phyloP scores from a whole-genome alignment of 2,113 vertebrate genomes.

The Catharus minimus region DNA sequence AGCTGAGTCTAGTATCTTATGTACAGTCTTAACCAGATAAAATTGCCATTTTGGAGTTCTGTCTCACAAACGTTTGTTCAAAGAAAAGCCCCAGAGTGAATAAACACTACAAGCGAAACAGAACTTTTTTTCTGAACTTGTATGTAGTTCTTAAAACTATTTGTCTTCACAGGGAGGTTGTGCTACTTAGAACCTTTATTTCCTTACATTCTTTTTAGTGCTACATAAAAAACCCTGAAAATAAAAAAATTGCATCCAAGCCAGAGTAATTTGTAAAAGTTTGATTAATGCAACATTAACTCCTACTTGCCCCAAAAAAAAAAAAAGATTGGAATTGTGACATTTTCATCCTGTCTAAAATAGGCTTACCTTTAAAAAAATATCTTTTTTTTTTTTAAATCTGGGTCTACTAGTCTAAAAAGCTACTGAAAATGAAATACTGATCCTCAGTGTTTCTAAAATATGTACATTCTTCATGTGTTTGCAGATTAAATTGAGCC shows the following conservation, averaged over 20 bases:
- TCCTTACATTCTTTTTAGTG: constrained; percentile 35
- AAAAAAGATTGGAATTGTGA: not conserved
- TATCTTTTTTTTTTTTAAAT: not conserved
- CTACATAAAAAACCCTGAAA: constrained; percentile 49
- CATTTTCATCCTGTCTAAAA: not conserved
- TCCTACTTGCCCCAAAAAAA: not conserved
- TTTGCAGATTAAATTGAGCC: not conserved
- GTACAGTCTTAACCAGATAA: not conserved
- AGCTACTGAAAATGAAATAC: not conserved
- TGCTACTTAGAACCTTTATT: constrained; percentile 53
- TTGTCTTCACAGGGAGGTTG: not conserved
- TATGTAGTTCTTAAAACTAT: not conserved
- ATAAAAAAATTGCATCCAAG: constrained; percentile 14
- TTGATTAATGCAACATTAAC: constrained; percentile 3
- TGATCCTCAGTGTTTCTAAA: not conserved
- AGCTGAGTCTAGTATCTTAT: not conserved
- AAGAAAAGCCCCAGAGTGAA: not conserved
- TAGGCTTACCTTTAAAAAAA: not conserved
- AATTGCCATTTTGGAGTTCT: not conserved
- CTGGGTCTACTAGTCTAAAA: not conserved
- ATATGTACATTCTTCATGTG: not conserved
- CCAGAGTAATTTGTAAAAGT: constrained; percentile 25
- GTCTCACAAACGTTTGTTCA: not conserved
- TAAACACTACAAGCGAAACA: not conserved
- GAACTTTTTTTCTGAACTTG: not conserved